A percentile compares a stretch with the other conserved stretches of the same genome.
phyloP scores from a whole-genome alignment of 2,797 vertebrate species.

The Acrocephalus scirpaceus region DNA sequence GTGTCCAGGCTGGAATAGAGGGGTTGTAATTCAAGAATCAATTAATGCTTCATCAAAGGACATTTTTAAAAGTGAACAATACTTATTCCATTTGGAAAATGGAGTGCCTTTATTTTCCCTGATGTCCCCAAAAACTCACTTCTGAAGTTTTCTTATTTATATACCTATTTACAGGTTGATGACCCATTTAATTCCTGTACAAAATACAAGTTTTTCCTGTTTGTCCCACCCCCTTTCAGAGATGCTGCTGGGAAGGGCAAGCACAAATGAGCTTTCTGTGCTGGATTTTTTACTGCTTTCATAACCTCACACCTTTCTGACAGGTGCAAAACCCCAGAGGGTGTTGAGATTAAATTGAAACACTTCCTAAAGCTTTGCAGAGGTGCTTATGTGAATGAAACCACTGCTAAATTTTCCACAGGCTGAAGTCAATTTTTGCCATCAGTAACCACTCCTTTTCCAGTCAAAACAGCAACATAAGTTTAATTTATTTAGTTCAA shows the following conservation, averaged over 20 bases:
- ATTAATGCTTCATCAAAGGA: not conserved
- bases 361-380: constrained; percentile 23
- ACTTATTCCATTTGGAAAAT: not conserved
- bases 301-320: constrained; percentile 42
- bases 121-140: not conserved
- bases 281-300: constrained; percentile 33
- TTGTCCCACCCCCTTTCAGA: not conserved
- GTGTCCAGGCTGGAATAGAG: not conserved
- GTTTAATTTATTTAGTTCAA: constrained; percentile 13
- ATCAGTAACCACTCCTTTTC: not conserved
- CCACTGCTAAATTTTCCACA: constrained; percentile 15
- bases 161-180: not conserved
- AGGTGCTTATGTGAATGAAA: constrained; percentile 6
- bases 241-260: not conserved
- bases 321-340: constrained; percentile 23
- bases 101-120: not conserved
- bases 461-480: not conserved
- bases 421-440: not conserved
- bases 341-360: constrained; percentile 42
- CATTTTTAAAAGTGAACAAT: not conserved
- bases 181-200: not conserved
- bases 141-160: not conserved
- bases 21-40: not conserved
- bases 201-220: not conserved
- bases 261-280: not conserved